Evolutionary conservation across 2,888 invertebrate species (phyloP).

Genomic region (Mythimna ferrago): DNA sequence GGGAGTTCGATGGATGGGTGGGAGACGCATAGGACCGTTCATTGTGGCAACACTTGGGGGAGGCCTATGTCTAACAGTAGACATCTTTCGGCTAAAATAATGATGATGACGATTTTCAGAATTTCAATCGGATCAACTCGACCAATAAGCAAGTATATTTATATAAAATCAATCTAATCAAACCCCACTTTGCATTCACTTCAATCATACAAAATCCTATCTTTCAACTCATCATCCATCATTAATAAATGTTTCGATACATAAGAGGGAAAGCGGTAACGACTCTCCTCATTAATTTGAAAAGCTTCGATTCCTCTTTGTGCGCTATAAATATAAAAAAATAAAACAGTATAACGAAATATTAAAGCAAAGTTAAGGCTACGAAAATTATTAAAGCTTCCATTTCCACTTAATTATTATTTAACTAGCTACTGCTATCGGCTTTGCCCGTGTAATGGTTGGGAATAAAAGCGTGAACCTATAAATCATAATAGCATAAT

Average conservation of each 20-base stretch:
- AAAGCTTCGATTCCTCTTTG: slow-evolving; percentile 56
- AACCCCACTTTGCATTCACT: neutral
- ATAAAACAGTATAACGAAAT: slow-evolving; percentile 20
- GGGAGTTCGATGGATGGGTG: no score
- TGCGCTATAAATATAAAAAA: slow-evolving; percentile 35
- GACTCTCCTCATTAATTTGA: slow-evolving; percentile 74
- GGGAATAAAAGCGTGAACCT: no score
- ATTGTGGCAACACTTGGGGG: no score
- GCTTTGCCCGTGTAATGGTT: no score
- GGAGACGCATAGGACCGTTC: no score
- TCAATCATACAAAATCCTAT: slow-evolving; percentile 13
- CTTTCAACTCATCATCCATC: slow-evolving; percentile 37
- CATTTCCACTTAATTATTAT: neutral
- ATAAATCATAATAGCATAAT: no score
- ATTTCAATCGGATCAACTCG: no score
- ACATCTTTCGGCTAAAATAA: no score
- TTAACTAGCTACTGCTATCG: no score
- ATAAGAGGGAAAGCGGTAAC: slow-evolving; percentile 66
- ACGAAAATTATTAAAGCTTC: neutral
- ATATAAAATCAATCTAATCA: neutral
- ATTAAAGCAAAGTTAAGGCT: neutral
- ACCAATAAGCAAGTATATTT: neutral
- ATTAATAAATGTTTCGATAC: slow-evolving; percentile 61
- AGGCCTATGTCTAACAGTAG: no score
- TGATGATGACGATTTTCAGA: no score